Evolutionary conservation across 1,140 invertebrate species (phyloP), one percentile per base, ranked within the genome.

Genomic region (Zaprionus tsacasi): DNA sequence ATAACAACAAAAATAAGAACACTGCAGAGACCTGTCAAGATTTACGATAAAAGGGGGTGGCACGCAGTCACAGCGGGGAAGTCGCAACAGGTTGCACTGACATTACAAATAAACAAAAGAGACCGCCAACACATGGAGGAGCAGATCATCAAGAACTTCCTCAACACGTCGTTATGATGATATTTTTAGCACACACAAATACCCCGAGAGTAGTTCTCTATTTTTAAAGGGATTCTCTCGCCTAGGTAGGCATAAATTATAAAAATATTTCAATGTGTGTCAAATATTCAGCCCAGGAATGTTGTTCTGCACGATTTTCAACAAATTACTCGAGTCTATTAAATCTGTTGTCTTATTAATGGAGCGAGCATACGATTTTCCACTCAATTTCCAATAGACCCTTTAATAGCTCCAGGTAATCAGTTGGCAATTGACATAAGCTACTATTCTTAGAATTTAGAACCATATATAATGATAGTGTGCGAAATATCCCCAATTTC

Each of bases 211-310:
- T 56, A 70, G 63, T 67, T 25, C 11, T n/a, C 43, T 77, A 83
- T 50, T 50, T 77, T 81, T 85, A 67, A 70, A 85, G 79, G 81
- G 81, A 79, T 66, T 36, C 55, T 36, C 55, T 45, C 63, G 33
- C 63, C 66, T 81, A 89, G 78, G 85, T 90, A 60, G 64, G 76
- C 81, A 89, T 89, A 89, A 90, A 90, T 90, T 90, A 90, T 89
- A 90, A 81, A 90, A 90, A 89, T 81, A 89, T 85, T 90, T 75
- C 69, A 86, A 82, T 87, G 75, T 81, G 55, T 91, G 87, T 91
- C 82, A 91, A 72, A 89, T 73, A 82, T 77, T 81, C 59, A 69
- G 78, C 70, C 52, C 64, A 82, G 79, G 79, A 88, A 88, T 88
- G 83, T 67, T 70, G 80, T 85, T 88, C 61, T 25, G 70, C 73